Evolutionary conservation across 2,888 invertebrate genomes (phyloP), one percentile per base, ranked within the genome.

Genomic region (Stegana nigrithorax): DNA sequence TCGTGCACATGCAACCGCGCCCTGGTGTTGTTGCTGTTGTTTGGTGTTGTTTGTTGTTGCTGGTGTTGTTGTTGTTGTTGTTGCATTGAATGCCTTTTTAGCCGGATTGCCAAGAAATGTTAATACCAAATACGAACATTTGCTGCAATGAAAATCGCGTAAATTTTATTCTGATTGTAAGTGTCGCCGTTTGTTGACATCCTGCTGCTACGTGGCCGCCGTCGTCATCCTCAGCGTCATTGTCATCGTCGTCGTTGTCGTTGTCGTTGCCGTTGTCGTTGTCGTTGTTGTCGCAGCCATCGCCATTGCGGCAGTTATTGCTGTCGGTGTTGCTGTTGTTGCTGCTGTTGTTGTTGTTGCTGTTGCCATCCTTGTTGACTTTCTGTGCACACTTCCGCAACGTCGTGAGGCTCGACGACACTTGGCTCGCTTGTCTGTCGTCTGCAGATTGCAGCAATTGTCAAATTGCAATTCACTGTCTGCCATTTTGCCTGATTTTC

Each of bases 151-250:
- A 77, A 77, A 77, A 77, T 77, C 76, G 76, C 76, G 76, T 77
- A 77, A 79, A 77, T 77, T 79, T 77, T 75, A 70, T 75, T 77
- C 76, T 79, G 76, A 79, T 77, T 77, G 78, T 79, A 73, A 77
- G 75, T 75, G 76, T 78, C 71, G 79, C 74, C 74, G 74, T 76
- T 60, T 55, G 60, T 42, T 55, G 60, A 55, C 60, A 45, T 60
- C 45, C 45, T 57, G 23, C 27, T 29, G 53, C 60, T 53, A 12
- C 42, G 25, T 42, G 26, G 63, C 17, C 17, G 17, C 17, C 39
- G 21, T 57, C 61, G 58, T 56, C 62, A 60, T 47, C 17, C 27
- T 14, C 14, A 21, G 69, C 66, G 68, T 69, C 68, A 64, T 66
- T 60, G 63, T 39, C 17, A 39, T 39, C 39, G 21, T 57, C 61